Evolutionary conservation across 2,797 vertebrate species (phyloP).

Genomic region (Pachyuromys duprasi): DNA sequence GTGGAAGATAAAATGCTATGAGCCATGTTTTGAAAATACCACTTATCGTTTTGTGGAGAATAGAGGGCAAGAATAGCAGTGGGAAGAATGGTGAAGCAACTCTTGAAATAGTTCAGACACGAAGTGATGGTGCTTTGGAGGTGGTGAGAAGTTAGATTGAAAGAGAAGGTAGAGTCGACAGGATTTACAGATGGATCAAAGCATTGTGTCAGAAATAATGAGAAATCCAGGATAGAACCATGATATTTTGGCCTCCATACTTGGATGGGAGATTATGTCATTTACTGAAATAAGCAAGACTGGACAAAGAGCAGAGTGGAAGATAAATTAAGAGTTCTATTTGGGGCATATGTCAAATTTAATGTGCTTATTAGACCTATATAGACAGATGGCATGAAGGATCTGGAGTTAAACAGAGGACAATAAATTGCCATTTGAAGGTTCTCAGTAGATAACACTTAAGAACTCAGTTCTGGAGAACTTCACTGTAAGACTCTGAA

Average conservation of each 20-base stretch:
- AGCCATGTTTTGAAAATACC: slow-evolving; percentile 61
- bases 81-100: slow-evolving; percentile 41
- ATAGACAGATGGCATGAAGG: not conserved
- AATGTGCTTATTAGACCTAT: slow-evolving; percentile 7
- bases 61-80: slow-evolving; percentile 54
- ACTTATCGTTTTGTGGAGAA: slow-evolving; percentile 58
- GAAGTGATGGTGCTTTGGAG: slow-evolving; percentile 42
- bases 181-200: slow-evolving; percentile 65
- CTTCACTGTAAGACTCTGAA: not conserved
- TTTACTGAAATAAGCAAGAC: not conserved
- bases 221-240: not conserved
- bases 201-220: slow-evolving; percentile 44
- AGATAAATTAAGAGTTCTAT: slow-evolving; percentile 35
- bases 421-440: not conserved
- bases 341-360: slow-evolving; percentile 43
- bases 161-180: slow-evolving; percentile 39
- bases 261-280: slow-evolving; percentile 7
- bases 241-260: slow-evolving; percentile 39
- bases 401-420: no score
- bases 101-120: slow-evolving; percentile 65
- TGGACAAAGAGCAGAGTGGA: not conserved
- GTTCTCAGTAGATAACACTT: slow-evolving; percentile 14
- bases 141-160: slow-evolving; percentile 65
- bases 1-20: slow-evolving; percentile 47
- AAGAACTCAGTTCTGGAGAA: not conserved